Conservation (phyloP, 1,140 invertebrate species). For the Colletes gigas region DNA sequence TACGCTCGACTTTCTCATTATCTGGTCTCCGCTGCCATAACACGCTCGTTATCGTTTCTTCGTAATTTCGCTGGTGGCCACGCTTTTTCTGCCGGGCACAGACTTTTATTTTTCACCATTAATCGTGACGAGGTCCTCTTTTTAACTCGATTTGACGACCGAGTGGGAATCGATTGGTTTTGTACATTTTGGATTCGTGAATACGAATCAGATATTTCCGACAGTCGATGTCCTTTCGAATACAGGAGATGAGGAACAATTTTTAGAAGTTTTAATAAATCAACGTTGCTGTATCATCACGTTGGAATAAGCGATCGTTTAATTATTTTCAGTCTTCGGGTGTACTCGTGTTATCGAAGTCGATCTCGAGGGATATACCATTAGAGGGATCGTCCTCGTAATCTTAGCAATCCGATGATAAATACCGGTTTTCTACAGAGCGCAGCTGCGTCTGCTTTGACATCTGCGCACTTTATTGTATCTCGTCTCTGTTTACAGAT, state of each 20-base stretch:
- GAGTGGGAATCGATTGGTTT: neutral
- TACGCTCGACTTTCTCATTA: slow-evolving; percentile 27
- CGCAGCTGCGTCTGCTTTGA: slow-evolving; percentile 34
- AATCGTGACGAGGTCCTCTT: neutral
- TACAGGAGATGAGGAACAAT: too few species aligned
- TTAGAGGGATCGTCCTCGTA: slow-evolving; percentile 14
- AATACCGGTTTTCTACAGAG: slow-evolving; percentile 20
- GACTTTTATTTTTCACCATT: neutral
- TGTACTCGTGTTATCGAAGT: neutral
- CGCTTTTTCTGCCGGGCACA: neutral
- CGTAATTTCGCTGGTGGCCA: neutral
- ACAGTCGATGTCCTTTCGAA: too few species aligned
- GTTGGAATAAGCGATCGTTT: neutral
- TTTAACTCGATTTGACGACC: neutral
- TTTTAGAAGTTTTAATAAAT: too few species aligned
- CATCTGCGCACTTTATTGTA: slow-evolving; percentile 40
- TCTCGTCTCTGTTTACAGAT: slow-evolving; percentile 14
- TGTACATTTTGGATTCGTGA: neutral
- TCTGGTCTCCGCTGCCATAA: slow-evolving; percentile 18
- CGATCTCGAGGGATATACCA: neutral
- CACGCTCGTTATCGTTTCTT: slow-evolving; percentile 33
- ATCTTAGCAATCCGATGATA: slow-evolving; percentile 42
- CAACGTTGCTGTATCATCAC: too few species aligned
- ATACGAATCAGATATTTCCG: too few species aligned
- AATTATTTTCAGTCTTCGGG: neutral